Percentiles rank a stretch among this genome's conserved stretches.
phyloP scores from a whole-genome alignment of 2,113 vertebrate genomes.

The Phalacrocorax carbo region DNA sequence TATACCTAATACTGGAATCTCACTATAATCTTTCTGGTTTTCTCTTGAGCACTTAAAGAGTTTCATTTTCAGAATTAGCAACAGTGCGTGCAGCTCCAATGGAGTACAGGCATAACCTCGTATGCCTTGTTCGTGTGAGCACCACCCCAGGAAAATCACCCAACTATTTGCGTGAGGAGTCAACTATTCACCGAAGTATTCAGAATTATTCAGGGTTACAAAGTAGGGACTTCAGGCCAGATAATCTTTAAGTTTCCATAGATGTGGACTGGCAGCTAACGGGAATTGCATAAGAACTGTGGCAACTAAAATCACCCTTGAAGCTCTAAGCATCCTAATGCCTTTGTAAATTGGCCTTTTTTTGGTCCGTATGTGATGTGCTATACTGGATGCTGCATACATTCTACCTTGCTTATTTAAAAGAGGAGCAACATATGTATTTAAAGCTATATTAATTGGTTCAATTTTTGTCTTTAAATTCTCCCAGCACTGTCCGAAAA shows the following conservation, averaged over 20 bases:
- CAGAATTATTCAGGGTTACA: neutral
- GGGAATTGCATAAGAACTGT: neutral
- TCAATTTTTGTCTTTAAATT: neutral
- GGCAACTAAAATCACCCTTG: neutral
- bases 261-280: neutral
- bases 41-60: neutral
- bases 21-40: neutral
- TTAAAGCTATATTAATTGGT: neutral
- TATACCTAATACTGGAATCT: neutral
- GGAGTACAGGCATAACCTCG: neutral
- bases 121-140: neutral
- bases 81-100: neutral
- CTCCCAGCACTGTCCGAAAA: neutral
- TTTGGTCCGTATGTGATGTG: neutral
- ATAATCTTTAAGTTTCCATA: neutral
- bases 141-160: neutral
- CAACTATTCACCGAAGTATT: too few relatives aligned
- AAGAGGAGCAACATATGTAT: neutral
- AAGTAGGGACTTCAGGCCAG: neutral
- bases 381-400: neutral
- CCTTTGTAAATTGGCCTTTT: neutral
- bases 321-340: neutral
- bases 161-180: neutral
- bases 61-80: neutral
- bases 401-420: neutral